Percentiles rank a stretch among this genome's conserved stretches.
These are phyloP conservation scores for Ostrea edulis DNA, from an alignment of 1,140 invertebrate genomes.

Conservation along the genomic window DNA sequence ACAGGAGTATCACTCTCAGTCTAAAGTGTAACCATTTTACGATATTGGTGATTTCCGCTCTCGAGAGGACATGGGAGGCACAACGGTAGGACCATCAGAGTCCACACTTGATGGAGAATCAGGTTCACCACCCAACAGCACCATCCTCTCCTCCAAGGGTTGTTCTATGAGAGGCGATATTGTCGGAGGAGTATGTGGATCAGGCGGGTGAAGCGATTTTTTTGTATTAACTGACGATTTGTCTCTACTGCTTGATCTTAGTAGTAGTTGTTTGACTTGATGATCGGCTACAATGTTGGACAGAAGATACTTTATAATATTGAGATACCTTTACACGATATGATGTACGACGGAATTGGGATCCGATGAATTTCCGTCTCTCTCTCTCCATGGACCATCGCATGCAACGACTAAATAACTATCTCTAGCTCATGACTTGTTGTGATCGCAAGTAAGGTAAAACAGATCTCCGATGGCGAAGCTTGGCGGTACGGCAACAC, in stretches of 20 bases:
- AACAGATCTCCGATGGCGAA: conserved; percentile 50
- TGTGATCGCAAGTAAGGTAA: conserved; percentile 48
- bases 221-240: background rate
- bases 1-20: too few relatives aligned
- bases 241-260: background rate
- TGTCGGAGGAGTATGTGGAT: background rate
- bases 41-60: background rate
- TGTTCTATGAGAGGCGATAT: background rate
- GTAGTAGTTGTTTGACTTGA: background rate
- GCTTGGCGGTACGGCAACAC: background rate
- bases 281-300: background rate
- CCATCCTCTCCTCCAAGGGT: background rate
- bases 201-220: background rate
- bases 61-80: background rate
- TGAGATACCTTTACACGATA: conserved; percentile 35
- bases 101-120: background rate
- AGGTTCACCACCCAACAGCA: background rate
- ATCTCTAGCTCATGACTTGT: conserved; percentile 43
- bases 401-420: conserved; percentile 51
- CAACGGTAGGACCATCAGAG: background rate
- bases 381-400: conserved; percentile 48
- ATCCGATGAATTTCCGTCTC: background rate
- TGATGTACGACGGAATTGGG: background rate
- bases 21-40: background rate
- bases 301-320: conserved; percentile 8